Base-by-base conservation (phyloP, 1,140 invertebrate species). In the Belonocnema kinseyi region DNA sequence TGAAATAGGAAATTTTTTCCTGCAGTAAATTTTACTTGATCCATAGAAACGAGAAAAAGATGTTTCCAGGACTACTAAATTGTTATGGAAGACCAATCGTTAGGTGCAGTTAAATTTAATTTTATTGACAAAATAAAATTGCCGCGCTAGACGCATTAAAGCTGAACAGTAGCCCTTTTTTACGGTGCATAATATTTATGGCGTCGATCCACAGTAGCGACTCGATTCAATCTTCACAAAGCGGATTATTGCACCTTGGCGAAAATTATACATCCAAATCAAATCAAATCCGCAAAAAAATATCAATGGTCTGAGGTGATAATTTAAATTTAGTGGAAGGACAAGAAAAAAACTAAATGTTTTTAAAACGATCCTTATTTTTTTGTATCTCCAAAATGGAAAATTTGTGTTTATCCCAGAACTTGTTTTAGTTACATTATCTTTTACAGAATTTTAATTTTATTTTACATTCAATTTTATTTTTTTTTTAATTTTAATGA, bases 111-210 rank as follows among this genome's bases (percentile, higher is more conserved):
- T 54, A 17, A 19, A 54, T 19, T 54, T 54, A 54, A 54, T n/a
- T 54, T 54, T 54, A 54, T 54, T 54, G 53, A 8, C 17, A 54
- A 17, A 54, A 54, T 54, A 54, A 54, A 54, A 54, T 2, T 4
- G 16, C n/a, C 1, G 8, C 6, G n/a, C 53, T 54, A 54, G 53
- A 54, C 53, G 53, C 53, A 54, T 2, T 54, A 54, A 54, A 54
- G 53, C 53, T 17, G 17, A 54, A 54, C 53, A 54, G 53, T 54
- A 54, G 53, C 53, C 53, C 53, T 54, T 54, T 54, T 54, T 54
- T 54, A 54, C n/a, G 53, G 16, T 54, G 53, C 53, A n/a, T n/a
- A 17, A 54, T 54, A 54, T 54, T 54, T 54, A 54, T 54, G 17
- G 53, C 53, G 53, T 17, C 53, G 17, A 19, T 54, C 53, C 53